phyloP scores from a whole-genome alignment of 2,113 vertebrate species.

The Protobothrops flavoviridis region DNA sequence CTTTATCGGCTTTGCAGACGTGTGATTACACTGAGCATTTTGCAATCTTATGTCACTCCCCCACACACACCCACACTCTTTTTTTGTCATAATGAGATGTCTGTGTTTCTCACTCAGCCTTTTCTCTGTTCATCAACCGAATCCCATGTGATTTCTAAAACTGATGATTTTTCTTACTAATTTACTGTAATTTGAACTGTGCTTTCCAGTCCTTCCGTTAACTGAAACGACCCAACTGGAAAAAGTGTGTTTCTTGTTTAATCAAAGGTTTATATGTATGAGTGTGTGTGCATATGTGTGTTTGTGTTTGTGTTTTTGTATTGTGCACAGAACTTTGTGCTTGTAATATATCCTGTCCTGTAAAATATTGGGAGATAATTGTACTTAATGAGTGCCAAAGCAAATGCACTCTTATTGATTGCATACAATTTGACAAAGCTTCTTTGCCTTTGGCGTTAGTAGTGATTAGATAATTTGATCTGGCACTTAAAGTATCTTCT shows the following conservation, averaged over 20 bases:
- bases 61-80: no score
- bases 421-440: slow-evolving; percentile 64
- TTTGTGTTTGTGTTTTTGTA: background rate
- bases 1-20: background rate
- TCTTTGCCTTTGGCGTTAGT: slow-evolving; percentile 59
- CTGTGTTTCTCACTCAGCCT: slow-evolving; percentile 33
- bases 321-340: background rate
- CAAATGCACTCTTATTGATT: slow-evolving; percentile 57
- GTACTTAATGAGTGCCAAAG: slow-evolving; percentile 62
- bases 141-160: slow-evolving; percentile 50
- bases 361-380: slow-evolving; percentile 61
- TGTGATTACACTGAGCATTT: background rate
- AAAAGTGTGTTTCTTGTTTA: slow-evolving; percentile 57
- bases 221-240: slow-evolving; percentile 32
- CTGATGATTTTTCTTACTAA: slow-evolving; percentile 65
- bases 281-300: background rate
- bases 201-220: slow-evolving; percentile 46
- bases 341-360: slow-evolving; percentile 60
- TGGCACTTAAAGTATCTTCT: slow-evolving; percentile 53
- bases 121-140: slow-evolving; percentile 27
- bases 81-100: slow-evolving; percentile 42
- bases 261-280: slow-evolving; percentile 53
- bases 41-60: background rate
- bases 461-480: slow-evolving; percentile 65
- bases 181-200: slow-evolving; percentile 52